Base-by-base conservation (phyloP, 2,113 vertebrate species). In the Donacobius atricapilla region DNA sequence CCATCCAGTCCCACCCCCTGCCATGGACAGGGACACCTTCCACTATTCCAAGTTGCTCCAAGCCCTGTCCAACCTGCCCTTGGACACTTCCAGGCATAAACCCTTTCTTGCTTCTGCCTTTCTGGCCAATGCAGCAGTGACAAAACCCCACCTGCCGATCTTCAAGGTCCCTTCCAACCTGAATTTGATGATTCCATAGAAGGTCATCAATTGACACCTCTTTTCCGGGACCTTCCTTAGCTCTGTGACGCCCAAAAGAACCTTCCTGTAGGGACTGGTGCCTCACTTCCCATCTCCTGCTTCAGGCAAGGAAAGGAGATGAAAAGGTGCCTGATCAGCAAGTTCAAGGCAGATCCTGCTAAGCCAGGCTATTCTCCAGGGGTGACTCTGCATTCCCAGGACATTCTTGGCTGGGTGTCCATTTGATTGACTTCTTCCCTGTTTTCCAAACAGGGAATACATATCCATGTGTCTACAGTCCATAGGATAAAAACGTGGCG, bases 31-130 rank as follows among this genome's bases (percentile, higher is more conserved):
- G 75, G 48, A 57, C 57, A 72, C 14, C 14, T 72, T 3, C 25
- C 58, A 19, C 31, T 12, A 0, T 13, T n/a, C 84, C 40, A 57
- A 42, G 17, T 0, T 57, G 31, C 42, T 56, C 50, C 75, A 22
- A 56, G 21, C 30, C 25, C 21, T 0, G 0, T 35, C 57, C 35
- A 56, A 0, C 50, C 85, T 33, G 15, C 31, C 50, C 58, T 28
- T 15, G 66, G 66, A 3, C 42, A 64, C 35, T 80, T 0, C 57
- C 57, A 56, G 30, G 10, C 12, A 54, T 3, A 40, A 87, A 71
- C 10, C 6, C 23, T 35, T 45, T 18, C 48, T 19, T 42, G 18
- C 4, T 30, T 47, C 40, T 80, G 68, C 27, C n/a, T 37, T 61
- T 57, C 68, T 61, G 64, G n/a, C 40, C 31, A n/a, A 2, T 7